Percentiles rank a stretch among this genome's conserved stretches.
These are phyloP conservation scores for Anaspis maculata DNA, from an alignment of 2,888 invertebrate species.

Conservation along the genomic window DNA sequence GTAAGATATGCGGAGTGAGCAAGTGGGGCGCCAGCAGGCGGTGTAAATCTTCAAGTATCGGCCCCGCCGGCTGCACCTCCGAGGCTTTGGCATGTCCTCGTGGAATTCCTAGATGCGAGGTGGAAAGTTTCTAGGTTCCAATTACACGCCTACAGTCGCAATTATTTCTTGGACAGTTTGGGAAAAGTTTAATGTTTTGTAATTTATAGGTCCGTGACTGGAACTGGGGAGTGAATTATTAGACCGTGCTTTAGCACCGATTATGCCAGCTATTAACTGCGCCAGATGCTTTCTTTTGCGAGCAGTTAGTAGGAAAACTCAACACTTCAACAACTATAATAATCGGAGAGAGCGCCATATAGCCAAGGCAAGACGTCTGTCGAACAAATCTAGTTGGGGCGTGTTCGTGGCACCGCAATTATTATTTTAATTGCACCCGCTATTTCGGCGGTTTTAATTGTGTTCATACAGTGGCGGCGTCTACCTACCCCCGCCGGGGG, in stretches of 20 bases:
- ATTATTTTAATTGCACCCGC: constrained; percentile 9
- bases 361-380: no score
- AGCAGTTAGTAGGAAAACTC: background rate
- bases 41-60: constrained; percentile 12
- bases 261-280: constrained; percentile 18
- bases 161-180: constrained; percentile 40
- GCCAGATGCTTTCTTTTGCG: constrained; percentile 9
- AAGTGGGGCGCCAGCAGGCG: no score
- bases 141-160: constrained; percentile 38
- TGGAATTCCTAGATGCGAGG: constrained; percentile 11
- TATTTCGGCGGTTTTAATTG: no score
- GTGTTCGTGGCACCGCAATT: constrained; percentile 7
- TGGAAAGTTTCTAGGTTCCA: constrained; percentile 23
- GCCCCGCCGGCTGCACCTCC: constrained; percentile 3
- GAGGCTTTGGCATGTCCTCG: no score
- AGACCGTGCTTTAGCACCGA: constrained; percentile 27
- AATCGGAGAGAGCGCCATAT: no score
- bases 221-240: constrained; percentile 29
- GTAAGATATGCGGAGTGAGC: no score
- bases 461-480: no score
- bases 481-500: no score
- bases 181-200: constrained; percentile 38
- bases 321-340: no score
- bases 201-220: constrained; percentile 35
- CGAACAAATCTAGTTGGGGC: constrained; percentile 4